Evolutionary conservation across 1,140 invertebrate species (phyloP).

Genomic region (Maconellicoccus hirsutus): DNA sequence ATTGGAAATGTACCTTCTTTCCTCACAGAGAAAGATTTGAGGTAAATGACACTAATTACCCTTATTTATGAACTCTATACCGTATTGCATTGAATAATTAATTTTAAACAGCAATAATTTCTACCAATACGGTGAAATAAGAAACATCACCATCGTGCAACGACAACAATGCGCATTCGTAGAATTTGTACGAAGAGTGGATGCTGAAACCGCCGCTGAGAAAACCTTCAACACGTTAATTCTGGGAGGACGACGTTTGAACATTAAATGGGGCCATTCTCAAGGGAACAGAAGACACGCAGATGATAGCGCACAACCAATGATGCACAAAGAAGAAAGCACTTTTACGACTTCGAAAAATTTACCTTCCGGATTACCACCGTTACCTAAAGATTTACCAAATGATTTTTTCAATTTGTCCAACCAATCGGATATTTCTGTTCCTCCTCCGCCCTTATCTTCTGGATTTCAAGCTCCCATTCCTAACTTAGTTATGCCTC

Average conservation of each 20-base stretch:
- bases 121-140: slow-evolving; percentile 98
- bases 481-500: no score
- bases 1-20: slow-evolving; percentile 84
- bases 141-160: slow-evolving; percentile 78
- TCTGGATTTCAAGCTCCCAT: no score
- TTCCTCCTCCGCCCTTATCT: no score
- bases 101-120: slow-evolving; percentile 61
- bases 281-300: slow-evolving; percentile 51
- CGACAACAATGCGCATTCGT: slow-evolving; percentile 97
- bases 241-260: slow-evolving; percentile 69
- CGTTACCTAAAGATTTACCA: background rate
- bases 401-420: no score
- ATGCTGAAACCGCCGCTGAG: slow-evolving; percentile 89
- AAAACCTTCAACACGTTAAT: slow-evolving; percentile 94
- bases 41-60: slow-evolving; percentile 35
- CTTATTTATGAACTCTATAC: no score
- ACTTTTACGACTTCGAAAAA: background rate
- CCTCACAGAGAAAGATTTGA: slow-evolving; percentile 80
- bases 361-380: background rate
- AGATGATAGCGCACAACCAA: background rate
- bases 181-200: slow-evolving; percentile 78
- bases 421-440: no score
- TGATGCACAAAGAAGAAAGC: slow-evolving; percentile 24
- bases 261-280: slow-evolving; percentile 94
- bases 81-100: no score